Evolutionary conservation across 2,113 vertebrate species (phyloP), one percentile per base, ranked within the genome.

Genomic region (Erythrolamprus reginae): DNA sequence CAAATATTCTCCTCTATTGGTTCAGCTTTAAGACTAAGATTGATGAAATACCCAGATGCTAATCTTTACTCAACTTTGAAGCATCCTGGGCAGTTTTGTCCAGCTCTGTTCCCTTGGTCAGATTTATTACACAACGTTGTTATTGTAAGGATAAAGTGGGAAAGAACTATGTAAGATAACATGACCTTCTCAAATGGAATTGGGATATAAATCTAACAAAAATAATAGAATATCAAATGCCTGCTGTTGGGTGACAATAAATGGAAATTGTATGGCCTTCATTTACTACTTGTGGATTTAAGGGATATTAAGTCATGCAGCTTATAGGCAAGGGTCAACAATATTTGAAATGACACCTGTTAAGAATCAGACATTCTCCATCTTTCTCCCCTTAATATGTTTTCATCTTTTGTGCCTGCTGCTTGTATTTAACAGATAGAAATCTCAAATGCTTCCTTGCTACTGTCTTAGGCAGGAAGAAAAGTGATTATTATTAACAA

Each of bases 271-370:
- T 33, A 70, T 33, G 13, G 61, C 61, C 61, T 70, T 70, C n/a
- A 70, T 55, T 55, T 70, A 70, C 61, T 13, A 15, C 28, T 65
- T 65, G 61, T 33, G 61, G 12, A n/a, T 2, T 33, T 65, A 65
- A 70, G 61, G 5, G n/a, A 70, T n/a, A 70, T 70, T 70, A 70
- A 51, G 21, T 24, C 21, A 56, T 77, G 61, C 23, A 82, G 1
- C 83, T n/a, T 51, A 23, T 61, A 56, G 51, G 21, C 82, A 48
- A 51, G 83, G 77, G 42, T 92, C 82, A 77, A 82, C 61, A 86
- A 89, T 55, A 86, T 89, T 58, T 92, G 83, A 92, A 92, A 89
- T 42, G 45, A 24, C 21, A 77, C 42, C 51, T 38, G 84, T 52
- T 56, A 70, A 45, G 58, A 47, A 86, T 42, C 50, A 86, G n/a